A percentile compares a stretch with the other conserved stretches of the same genome.
Conservation (phyloP, 2,797 vertebrate genomes). For the Amblyopsis hoosieri region DNA sequence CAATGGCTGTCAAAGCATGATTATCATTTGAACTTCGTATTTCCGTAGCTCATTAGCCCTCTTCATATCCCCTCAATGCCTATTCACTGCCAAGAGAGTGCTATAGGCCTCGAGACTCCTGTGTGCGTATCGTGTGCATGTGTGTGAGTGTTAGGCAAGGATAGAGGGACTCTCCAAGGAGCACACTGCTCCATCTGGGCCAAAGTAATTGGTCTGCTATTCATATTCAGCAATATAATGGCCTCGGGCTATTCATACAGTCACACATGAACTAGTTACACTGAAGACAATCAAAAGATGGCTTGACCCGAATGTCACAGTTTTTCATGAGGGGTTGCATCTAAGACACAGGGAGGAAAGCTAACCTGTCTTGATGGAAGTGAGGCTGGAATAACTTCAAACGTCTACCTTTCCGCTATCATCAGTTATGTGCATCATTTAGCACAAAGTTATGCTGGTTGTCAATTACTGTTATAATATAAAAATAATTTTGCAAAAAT, state of each 20-base stretch:
- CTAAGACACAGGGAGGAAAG: slow-evolving; percentile 35
- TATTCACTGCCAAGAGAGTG: slow-evolving; percentile 43
- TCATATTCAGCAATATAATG: slow-evolving; percentile 80
- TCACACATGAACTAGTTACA: slow-evolving; percentile 77
- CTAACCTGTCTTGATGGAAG: slow-evolving; percentile 41
- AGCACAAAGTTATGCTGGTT: slow-evolving; percentile 18
- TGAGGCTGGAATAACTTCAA: slow-evolving; percentile 14
- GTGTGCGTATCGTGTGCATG: slow-evolving; percentile 24
- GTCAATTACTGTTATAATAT: no score
- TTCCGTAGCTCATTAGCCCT: slow-evolving; percentile 56
- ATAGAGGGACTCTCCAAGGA: slow-evolving; percentile 66
- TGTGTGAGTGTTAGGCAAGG: slow-evolving; percentile 36
- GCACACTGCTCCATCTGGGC: slow-evolving; percentile 75
- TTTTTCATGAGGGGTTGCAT: slow-evolving; percentile 33
- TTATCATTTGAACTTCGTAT: slow-evolving; percentile 36
- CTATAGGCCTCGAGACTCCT: slow-evolving; percentile 21
- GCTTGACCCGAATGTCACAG: slow-evolving; percentile 67
- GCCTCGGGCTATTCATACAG: slow-evolving; percentile 73
- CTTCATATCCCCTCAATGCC: slow-evolving; percentile 35
- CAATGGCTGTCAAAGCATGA: slow-evolving; percentile 26
- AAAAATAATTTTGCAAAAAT: no score
- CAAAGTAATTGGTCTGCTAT: slow-evolving; percentile 80
- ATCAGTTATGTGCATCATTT: slow-evolving; percentile 22
- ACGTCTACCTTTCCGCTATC: slow-evolving; percentile 23
- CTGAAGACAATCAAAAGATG: slow-evolving; percentile 69